Base-by-base conservation (phyloP, 2,113 vertebrate species). In the Cebidichthys violaceus region DNA sequence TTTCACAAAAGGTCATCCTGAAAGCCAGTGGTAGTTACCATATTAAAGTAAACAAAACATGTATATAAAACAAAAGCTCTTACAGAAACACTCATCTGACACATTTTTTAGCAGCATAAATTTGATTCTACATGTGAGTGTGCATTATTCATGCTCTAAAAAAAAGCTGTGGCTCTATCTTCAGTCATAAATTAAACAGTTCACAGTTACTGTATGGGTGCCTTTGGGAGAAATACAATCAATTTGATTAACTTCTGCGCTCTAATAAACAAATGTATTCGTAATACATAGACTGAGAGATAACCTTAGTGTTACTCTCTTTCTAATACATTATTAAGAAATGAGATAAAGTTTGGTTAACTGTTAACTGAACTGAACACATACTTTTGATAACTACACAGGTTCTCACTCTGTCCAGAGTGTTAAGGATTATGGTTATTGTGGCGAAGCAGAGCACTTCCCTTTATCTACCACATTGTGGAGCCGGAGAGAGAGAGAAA, bases 1-100 rank as follows among this genome's bases (percentile, higher is more conserved):
- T 79, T 77, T 81, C 41, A 72, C 10, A 35, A 89, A 90, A 92
- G 85, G 85, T 89, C 77, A 84, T 35, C 33, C 27, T 14, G 37
- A 83, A 70, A 77, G 61, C 41, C 35, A 72, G 57, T 4, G 13
- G 29, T 68, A 47, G 74, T 68, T 69, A 33, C 39, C 4, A 45
- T 41, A 64, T 27, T 81, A 33, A 72, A 78, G 47, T 69, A 76
- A 86, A 86, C 81, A 89, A 73, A 79, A 70, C 27, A 10, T 20
- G 52, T 52, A 74, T 45, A 47, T 27, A 6, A 70, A 72, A 27
- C 4, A 72, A 62, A 75, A 60, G 45, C 68, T 65, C 18, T 52
- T 66, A 37, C 6, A 74, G 24, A 62, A 88, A 50, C 72, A 70
- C 14, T 31, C 9, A 54, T 20, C 22, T 35, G 31, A 71, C 17